Percentiles rank a stretch among this genome's conserved stretches.
Evolutionary conservation across 1,140 invertebrate genomes (phyloP).

Genomic region (Marisa cornuarietis): DNA sequence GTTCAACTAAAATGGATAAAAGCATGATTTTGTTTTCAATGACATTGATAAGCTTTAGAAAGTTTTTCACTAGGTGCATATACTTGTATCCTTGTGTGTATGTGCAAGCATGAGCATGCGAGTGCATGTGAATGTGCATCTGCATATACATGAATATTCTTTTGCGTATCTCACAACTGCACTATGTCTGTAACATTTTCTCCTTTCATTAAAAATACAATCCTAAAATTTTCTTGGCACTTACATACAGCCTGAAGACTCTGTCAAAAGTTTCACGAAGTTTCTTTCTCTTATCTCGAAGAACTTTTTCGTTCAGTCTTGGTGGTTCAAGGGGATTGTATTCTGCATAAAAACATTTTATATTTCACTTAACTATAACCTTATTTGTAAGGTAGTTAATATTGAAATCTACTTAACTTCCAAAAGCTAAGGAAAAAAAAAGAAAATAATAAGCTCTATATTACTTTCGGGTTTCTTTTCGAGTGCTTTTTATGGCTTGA

Average conservation of each 20-base stretch:
- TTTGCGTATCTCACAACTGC: not conserved
- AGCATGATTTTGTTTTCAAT: no score
- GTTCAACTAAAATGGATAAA: no score
- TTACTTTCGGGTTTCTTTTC: no score
- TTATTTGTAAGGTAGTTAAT: not conserved
- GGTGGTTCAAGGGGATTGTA: slow-evolving; percentile 94
- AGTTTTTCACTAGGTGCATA: not conserved
- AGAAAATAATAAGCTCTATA: no score
- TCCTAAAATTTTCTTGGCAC: slow-evolving; percentile 68
- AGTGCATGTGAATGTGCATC: not conserved
- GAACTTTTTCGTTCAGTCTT: slow-evolving; percentile 90
- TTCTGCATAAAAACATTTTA: slow-evolving; percentile 72
- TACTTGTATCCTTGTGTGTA: not conserved
- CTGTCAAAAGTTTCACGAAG: slow-evolving; percentile 93
- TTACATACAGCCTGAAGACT: slow-evolving; percentile 95
- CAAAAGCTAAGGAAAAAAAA: no score
- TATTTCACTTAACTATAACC: not conserved
- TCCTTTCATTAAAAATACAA: not conserved
- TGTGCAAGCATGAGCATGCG: no score
- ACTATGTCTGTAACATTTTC: not conserved
- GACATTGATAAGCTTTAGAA: no score
- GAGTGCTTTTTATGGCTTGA: no score
- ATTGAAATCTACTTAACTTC: no score
- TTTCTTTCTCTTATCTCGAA: slow-evolving; percentile 96
- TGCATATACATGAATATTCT: not conserved